Evolutionary conservation across 37 sponge, comb jelly and placozoan genomes (phyloP), one percentile per base, ranked within the genome.

Genomic region (Petrosia ficiformis): DNA sequence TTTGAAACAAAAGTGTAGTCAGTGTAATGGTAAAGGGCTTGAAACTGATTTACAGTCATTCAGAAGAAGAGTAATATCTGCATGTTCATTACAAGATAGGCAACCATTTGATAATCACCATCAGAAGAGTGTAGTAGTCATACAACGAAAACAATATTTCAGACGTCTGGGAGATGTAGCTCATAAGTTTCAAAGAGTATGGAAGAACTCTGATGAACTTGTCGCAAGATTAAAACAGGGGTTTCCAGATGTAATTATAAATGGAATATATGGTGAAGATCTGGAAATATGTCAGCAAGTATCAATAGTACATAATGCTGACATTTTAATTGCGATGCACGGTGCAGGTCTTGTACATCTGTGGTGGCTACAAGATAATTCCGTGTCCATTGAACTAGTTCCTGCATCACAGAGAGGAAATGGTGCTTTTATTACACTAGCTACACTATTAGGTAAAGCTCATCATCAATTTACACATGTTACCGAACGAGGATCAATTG

Each of bases 341-440:
- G 91, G 91, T 4, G 91, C 91, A 0, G 91, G 91, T 4, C 37
- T 91, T 24, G 79, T 91, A 0, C 91, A 91, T 59, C 39, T 82
- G 1, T 91, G 91, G 91, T 91, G 91, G 91, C 42, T 85, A 30
- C 42, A 65, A 21, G 70, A 82, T 21, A 39, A 78, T 52, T 74
- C 83, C 2, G 39, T 85, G 4, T 29, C 75, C 5, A 64, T 85
- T 63, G 91, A 91, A 41, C 70, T 91, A 35, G 75, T 68, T 2
- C 91, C 91, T 1, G 14, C 39, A 0, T 67, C 60, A 29, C 65
- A 78, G 54, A 3, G 25, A 2, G 57, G 44, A 0, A 91, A 85
- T 33, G 88, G 88, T 24, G 71, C 82, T 10, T 85, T 91, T 54
- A 56, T 39, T 21, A 78, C 76, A 76, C 66, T 91, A 3, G 44